Conservation (phyloP, 1,140 invertebrate genomes). For the Drosophila sucinea region DNA sequence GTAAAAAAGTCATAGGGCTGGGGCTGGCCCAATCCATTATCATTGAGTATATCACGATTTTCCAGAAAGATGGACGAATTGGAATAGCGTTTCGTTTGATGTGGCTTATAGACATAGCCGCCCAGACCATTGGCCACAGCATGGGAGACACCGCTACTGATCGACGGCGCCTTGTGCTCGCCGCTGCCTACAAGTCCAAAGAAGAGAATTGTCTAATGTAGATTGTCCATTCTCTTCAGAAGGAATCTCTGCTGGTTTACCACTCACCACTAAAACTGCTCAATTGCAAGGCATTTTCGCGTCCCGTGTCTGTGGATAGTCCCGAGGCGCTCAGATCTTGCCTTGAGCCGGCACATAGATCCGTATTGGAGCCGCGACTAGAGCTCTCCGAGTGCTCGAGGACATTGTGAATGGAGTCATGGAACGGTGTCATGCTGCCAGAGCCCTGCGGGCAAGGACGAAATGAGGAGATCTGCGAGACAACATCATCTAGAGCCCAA, state of each 20-base stretch:
- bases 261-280: constrained; percentile 78
- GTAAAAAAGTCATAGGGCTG: constrained; percentile 71
- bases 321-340: constrained; percentile 80
- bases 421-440: constrained; percentile 82
- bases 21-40: constrained; percentile 61
- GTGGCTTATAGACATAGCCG: constrained; percentile 75
- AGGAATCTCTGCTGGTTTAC: too few relatives aligned
- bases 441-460: constrained; percentile 82
- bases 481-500: constrained; percentile 80
- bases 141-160: constrained; percentile 77
- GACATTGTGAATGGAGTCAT: constrained; percentile 82
- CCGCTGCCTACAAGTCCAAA: constrained; percentile 60
- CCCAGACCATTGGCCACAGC: constrained; percentile 76
- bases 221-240: not conserved
- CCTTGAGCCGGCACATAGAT: constrained; percentile 74
- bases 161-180: constrained; percentile 74
- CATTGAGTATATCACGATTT: constrained; percentile 82
- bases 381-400: constrained; percentile 79
- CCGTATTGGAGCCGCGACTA: constrained; percentile 75
- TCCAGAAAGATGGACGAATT: constrained; percentile 82
- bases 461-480: constrained; percentile 82
- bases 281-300: constrained; percentile 72
- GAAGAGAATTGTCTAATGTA: not conserved
- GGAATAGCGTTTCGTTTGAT: constrained; percentile 76
- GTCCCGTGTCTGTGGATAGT: constrained; percentile 77